Base-by-base conservation (phyloP, 2,113 vertebrate species). In the Alexandromys fortis region DNA sequence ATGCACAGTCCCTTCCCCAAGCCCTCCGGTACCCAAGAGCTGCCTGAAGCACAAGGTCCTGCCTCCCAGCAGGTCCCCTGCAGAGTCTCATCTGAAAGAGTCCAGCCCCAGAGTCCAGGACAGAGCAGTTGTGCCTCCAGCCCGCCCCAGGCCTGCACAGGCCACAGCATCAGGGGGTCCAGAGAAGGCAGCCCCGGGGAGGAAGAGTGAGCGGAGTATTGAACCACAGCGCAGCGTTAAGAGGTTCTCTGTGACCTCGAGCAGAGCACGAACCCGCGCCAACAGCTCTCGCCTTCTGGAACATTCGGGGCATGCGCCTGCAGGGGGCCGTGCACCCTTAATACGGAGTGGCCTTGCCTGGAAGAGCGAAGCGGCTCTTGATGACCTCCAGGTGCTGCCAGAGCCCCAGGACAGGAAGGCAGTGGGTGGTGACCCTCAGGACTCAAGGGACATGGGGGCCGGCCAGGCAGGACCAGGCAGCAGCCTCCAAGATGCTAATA, bases 201-300 rank as follows among this genome's bases (percentile, higher is more conserved):
- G 72, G 75, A 98, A 98, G 94, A 3, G 35, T 1, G 98, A 97
- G 70, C 98, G 97, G 78, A 92, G 77, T 82, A 30, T 17, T 3
- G 83, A 86, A 30, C 81, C 81, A 28, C 83, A 68, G 42, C 89
- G 28, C 85, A 63, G 95, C 1, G 90, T 89, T 30, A 98, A 97
- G 98, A 99, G 98, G 91, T 99, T 99, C 97, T 99, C 98, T 1
- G 97, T 99, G 70, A 98, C 98, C 22, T 98, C 98, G 16, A 98
- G 98, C 67, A 58, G 86, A 79, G 98, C 97, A 35, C 98, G 99
- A 92, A 98, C 99, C 1, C 98, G 97, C 52, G 98, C 98, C 0
- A 96, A 97, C 96, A 99, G 98, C 89, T 98, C 99, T 45, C 98
- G 97, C 17, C 98, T 96, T 70, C 96, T 97, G n/a, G 98, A 98